These are phyloP conservation scores for Toxotes lorentzi DNA, from an alignment of 2,797 vertebrate genomes.

Conservation along the genomic window DNA sequence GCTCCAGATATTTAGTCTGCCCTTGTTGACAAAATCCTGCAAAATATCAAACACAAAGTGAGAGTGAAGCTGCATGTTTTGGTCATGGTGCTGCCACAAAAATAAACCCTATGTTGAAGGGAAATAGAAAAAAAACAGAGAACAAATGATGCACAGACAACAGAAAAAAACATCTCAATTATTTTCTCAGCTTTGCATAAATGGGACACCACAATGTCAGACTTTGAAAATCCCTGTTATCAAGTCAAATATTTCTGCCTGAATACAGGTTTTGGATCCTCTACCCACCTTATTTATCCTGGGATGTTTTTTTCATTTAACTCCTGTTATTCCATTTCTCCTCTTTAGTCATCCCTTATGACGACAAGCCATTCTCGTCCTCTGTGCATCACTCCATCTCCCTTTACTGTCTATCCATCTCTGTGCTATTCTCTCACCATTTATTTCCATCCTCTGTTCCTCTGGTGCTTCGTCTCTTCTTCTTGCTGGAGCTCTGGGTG, in stretches of 20 bases:
- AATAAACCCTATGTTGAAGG: no score
- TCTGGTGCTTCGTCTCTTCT: neutral
- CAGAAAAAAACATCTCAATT: no score
- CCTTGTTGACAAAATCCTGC: no score
- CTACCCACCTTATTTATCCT: no score
- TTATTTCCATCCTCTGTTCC: slow-evolving; percentile 22
- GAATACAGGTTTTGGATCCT: neutral
- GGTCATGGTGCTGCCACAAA: no score
- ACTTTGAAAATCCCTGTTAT: neutral
- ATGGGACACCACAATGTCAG: neutral
- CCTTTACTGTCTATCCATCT: neutral
- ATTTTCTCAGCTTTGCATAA: neutral
- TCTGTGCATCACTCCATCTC: neutral
- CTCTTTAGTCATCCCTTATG: neutral
- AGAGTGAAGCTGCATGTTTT: no score
- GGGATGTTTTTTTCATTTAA: neutral
- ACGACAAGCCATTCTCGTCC: neutral
- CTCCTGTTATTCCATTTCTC: neutral
- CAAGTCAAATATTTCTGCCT: neutral
- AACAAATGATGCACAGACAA: no score
- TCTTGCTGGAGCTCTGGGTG: neutral
- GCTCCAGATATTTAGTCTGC: neutral
- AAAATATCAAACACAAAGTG: no score
- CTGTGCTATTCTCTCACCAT: neutral
- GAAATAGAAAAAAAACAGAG: neutral